Evolutionary conservation across 1,140 invertebrate genomes (phyloP).

Genomic region (Linepithema humile): DNA sequence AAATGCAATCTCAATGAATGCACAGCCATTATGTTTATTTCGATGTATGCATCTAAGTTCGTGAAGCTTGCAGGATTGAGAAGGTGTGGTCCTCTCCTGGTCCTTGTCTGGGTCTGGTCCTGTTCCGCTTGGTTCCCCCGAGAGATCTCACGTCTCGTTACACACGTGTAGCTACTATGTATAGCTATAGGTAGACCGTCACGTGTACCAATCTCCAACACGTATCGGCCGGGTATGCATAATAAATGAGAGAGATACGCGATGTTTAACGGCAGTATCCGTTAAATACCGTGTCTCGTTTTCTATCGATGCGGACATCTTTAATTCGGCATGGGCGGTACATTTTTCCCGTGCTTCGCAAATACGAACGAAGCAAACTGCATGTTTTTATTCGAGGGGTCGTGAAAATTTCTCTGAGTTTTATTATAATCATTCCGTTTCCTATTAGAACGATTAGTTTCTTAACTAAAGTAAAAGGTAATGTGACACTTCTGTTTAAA

Average conservation of each 20-base stretch:
- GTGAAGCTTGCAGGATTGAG: neutral
- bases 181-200: no score
- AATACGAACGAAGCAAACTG: neutral
- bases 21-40: neutral
- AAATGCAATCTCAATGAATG: neutral
- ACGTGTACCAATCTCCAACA: conserved; percentile 77
- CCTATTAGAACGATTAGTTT: no score
- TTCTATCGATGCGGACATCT: conserved; percentile 72
- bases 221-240: conserved; percentile 77
- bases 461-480: no score
- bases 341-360: conserved; percentile 42
- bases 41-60: neutral
- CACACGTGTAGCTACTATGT: conserved; percentile 77
- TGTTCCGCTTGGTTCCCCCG: conserved; percentile 10
- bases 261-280: conserved; percentile 47
- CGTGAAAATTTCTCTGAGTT: no score
- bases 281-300: conserved; percentile 72
- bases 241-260: conserved; percentile 76
- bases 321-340: conserved; percentile 73
- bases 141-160: conserved; percentile 75
- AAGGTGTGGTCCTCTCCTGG: no score
- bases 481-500: no score
- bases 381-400: no score
- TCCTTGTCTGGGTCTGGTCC: neutral
- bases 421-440: no score